Base-by-base conservation (phyloP, 2,113 vertebrate species). In the Grammomys surdaster region DNA sequence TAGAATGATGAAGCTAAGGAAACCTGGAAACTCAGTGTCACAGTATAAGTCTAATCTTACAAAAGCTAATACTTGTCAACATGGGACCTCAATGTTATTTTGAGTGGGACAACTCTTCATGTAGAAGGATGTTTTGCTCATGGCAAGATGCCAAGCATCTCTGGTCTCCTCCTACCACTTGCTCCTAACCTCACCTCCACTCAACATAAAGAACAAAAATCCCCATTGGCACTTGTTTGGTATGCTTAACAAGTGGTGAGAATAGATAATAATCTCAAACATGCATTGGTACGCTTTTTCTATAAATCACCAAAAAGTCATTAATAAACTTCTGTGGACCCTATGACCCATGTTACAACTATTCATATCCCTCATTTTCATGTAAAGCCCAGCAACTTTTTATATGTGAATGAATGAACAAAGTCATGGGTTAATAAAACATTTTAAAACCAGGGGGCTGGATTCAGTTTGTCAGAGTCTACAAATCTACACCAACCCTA, bases 371-470 rank as follows among this genome's bases (percentile, higher is more conserved):
- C n/a, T 46, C 16, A 43, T 60, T 56, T n/a, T 48, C 82, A 69
- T 19, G 43, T 5, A 92, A 88, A 73, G 60, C 24, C 9, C 20
- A 92, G 85, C 20, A 28, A 56, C 75, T 60, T 16, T 67, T 87
- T 77, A 22, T 76, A 93, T 17, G 69, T 54, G 73, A 69, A 80
- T 67, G 11, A 95, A 87, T 76, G 26, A 67, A 4, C 75, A 60
- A 54, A 12, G n/a, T 36, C n/a, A 14, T 85, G 28, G 43, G 88
- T 60, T 69, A 89, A 77, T 91, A 70, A 96, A 93, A 89, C 43
- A 73, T 81, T 91, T 60, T 10, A 73, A 56, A 87, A 92, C 70
- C 40, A 95, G 24, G 11, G 20, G 5, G 6, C 78, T 26, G 40
- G n/a, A n/a, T 69, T 70, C 31, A 88, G 33, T 82, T 86, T 76